Evolutionary conservation across 2,113 vertebrate genomes (phyloP).

Genomic region (Microtus montanus): DNA sequence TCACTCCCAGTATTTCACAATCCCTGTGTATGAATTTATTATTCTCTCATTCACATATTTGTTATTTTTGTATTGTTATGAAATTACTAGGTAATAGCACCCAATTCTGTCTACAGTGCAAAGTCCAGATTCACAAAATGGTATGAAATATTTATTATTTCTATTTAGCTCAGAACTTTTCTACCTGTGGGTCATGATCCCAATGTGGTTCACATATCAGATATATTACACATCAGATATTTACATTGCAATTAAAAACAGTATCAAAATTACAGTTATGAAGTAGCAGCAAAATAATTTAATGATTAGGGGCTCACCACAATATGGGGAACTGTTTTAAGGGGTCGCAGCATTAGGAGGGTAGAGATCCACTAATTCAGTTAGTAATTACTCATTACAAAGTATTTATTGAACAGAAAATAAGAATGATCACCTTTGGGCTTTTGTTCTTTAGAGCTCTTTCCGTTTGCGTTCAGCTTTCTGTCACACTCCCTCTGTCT

Average conservation of each 20-base stretch:
- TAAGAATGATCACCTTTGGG: background rate
- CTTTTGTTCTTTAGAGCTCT: background rate
- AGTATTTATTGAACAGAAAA: background rate
- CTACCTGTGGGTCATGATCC: rapidly evolving
- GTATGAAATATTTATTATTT: background rate
- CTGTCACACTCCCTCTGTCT: too few species aligned
- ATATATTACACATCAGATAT: background rate
- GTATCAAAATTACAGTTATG: background rate
- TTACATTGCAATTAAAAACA: background rate
- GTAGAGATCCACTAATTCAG: background rate
- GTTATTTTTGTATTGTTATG: background rate
- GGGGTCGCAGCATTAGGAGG: background rate
- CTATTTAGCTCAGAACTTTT: background rate
- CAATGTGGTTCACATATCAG: background rate
- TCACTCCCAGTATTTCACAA: background rate
- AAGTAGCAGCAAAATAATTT: background rate
- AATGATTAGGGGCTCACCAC: background rate
- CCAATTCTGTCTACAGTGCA: background rate
- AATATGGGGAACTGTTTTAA: background rate
- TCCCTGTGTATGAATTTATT: background rate
- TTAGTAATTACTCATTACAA: background rate
- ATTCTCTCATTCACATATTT: background rate
- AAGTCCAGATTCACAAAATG: background rate
- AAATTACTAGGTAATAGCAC: background rate
- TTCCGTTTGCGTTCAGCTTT: background rate